These are phyloP conservation scores for Pollenia amentaria DNA, from an alignment of 2,888 invertebrate species.

Conservation along the genomic window DNA sequence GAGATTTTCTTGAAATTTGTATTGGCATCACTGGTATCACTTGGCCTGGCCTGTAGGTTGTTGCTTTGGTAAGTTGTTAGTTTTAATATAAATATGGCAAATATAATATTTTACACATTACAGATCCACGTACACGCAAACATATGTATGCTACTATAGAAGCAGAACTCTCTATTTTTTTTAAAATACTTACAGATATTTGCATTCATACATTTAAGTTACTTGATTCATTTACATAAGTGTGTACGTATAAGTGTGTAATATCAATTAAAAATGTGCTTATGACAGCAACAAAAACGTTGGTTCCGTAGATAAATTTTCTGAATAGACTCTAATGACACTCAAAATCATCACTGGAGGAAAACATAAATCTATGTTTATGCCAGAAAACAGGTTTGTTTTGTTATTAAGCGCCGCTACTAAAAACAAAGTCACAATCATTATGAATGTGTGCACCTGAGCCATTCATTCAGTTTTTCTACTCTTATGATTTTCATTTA, in stretches of 20 bases:
- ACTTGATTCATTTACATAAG: background rate
- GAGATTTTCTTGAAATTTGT: no score
- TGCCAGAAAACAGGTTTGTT: background rate
- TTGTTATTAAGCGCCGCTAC: slow-evolving; percentile 21
- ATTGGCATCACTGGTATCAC: no score
- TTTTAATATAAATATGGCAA: background rate
- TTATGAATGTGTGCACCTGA: slow-evolving; percentile 13
- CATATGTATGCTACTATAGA: background rate
- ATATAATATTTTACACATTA: background rate
- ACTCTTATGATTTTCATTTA: background rate
- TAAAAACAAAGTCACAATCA: background rate
- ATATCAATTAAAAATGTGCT: background rate
- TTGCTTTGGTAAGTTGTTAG: slow-evolving; percentile 1
- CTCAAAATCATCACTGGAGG: background rate
- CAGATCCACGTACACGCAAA: background rate
- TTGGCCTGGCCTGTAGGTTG: slow-evolving; percentile 46
- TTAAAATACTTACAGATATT: background rate
- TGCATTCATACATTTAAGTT: no score
- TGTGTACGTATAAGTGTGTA: background rate
- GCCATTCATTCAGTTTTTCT: background rate
- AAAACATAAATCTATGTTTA: slow-evolving; percentile 34
- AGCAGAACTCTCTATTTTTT: background rate
- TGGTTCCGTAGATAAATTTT: background rate
- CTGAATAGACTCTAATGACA: slow-evolving; percentile 1
- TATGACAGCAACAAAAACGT: background rate